Percentiles rank a stretch among this genome's conserved stretches.
Conservation (phyloP, 2,888 invertebrate species). For the Odontomyia ornata region DNA sequence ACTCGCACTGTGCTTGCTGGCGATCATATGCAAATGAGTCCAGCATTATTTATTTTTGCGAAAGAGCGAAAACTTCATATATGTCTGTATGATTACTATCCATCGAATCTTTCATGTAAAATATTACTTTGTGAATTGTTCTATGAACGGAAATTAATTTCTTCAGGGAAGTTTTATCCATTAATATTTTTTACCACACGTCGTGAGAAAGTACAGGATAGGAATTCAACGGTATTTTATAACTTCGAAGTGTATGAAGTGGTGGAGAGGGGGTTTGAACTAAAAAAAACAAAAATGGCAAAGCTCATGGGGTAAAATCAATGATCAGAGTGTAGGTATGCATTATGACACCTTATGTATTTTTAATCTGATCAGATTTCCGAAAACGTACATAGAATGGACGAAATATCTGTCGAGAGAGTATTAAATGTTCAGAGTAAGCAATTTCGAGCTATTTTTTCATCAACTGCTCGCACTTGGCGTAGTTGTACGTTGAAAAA, state of each 20-base stretch:
- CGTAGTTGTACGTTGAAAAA: conserved; percentile 71
- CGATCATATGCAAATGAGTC: conserved; percentile 86
- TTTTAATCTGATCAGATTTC: conserved; percentile 78
- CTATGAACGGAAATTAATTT: conserved; percentile 79
- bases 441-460: conserved; percentile 82
- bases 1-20: conserved; percentile 84
- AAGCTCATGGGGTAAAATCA: conserved; percentile 75
- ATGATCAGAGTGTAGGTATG: conserved; percentile 81
- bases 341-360: conserved; percentile 82
- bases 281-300: conserved; percentile 82
- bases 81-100: conserved; percentile 81
- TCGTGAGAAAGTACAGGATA: conserved; percentile 82
- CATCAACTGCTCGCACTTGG: conserved; percentile 78
- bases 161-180: conserved; percentile 77
- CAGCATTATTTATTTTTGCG: conserved; percentile 79
- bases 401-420: conserved; percentile 81
- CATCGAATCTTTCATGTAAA: conserved; percentile 77
- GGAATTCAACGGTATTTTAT: conserved; percentile 80
- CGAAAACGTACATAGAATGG: conserved; percentile 77
- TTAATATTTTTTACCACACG: conserved; percentile 82
- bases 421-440: conserved; percentile 89
- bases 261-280: conserved; percentile 76
- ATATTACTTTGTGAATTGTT: conserved; percentile 82
- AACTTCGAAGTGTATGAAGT: conserved; percentile 84
- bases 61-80: conserved; percentile 75